Percentiles rank a stretch among this genome's conserved stretches.
These are phyloP conservation scores for Habropoda laboriosa DNA, from an alignment of 1,140 invertebrate species.

Conservation along the genomic window DNA sequence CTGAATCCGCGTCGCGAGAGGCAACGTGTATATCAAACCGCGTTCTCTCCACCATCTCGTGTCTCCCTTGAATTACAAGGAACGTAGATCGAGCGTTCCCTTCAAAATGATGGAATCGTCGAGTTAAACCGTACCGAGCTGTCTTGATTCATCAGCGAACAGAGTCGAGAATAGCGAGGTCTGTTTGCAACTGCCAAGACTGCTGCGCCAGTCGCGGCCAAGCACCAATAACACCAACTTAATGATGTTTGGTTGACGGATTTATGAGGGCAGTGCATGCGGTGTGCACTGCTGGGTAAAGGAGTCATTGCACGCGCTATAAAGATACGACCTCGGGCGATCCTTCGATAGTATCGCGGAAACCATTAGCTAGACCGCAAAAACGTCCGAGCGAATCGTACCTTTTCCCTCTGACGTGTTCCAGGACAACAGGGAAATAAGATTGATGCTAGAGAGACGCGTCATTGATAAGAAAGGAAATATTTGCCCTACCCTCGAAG, in stretches of 20 bases:
- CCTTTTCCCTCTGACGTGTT: slow-evolving; percentile 36
- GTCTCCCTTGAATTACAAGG: slow-evolving; percentile 36
- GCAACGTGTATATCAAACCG: slow-evolving; percentile 4
- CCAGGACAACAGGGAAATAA: slow-evolving; percentile 31
- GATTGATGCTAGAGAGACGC: slow-evolving; percentile 59
- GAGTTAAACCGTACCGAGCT: slow-evolving; percentile 35
- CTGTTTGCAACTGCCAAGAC: slow-evolving; percentile 58
- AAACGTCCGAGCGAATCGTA: slow-evolving; percentile 41
- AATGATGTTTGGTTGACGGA: slow-evolving; percentile 72
- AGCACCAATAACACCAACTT: slow-evolving; percentile 70
- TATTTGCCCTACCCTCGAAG: slow-evolving; percentile 34
- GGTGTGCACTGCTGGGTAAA: slow-evolving; percentile 55
- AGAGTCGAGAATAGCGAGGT: slow-evolving; percentile 59
- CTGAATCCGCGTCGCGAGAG: neutral
- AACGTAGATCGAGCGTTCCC: slow-evolving; percentile 34
- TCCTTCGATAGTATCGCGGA: slow-evolving; percentile 66
- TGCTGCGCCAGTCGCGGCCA: slow-evolving; percentile 62
- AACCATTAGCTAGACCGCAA: slow-evolving; percentile 63
- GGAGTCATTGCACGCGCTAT: slow-evolving; percentile 67
- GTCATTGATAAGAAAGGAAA: slow-evolving; percentile 62
- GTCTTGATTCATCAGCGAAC: slow-evolving; percentile 62
- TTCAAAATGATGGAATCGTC: slow-evolving; percentile 48
- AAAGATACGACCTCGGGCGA: slow-evolving; percentile 65
- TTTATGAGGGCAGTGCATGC: slow-evolving; percentile 69
- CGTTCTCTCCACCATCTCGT: neutral